Base-by-base conservation (phyloP, 1,140 invertebrate species). In the Drosophila virilis region DNA sequence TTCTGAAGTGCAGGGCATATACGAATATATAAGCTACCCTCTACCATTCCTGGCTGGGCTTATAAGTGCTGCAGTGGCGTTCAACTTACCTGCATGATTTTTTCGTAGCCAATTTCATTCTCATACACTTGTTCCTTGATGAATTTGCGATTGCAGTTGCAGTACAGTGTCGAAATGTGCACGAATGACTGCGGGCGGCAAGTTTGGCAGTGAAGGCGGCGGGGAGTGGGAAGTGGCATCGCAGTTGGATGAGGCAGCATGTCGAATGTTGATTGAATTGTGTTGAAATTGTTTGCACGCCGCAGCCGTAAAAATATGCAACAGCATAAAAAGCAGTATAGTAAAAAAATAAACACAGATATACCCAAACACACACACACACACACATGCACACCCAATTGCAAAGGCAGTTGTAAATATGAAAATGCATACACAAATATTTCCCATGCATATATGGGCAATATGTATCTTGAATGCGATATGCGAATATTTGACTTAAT, bases 121-220 rank as follows among this genome's bases (percentile, higher is more conserved):
- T 93, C 92, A 33, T 94, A 94, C 78, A 94, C 93, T 73, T 93
- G 92, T 83, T 95, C 94, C 57, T 93, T 93, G 66, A 95, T 94
- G 43, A 93, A 92, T 58, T 85, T 66, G 54, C 91, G 89, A 73
- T 94, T 93, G 80, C 95, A 95, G 89, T 95, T 95, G 74, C 94
- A 94, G 86, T 95, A 96, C 2, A 95, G 94, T 4, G 95, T 95
- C 7, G 95, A 95, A 42, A 95, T 94, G 81, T 95, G 94, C 13
- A 95, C 92, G 46, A 95, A 91, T 4, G 93, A 93, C 94, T 95
- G 82, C 48, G 15, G 55, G 35, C 12, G 40, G 37, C n/a, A 42
- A 8, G 13, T 10, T 17, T 28, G 8, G 22, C 8, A 8, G 1
- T 1, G 33, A 1, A 28, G 12, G 48, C 17, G 28, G 61, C 0